These are phyloP conservation scores for Montipora efflorescens DNA, from an alignment of 64 coral and sea anemone genomes.

Conservation along the genomic window DNA sequence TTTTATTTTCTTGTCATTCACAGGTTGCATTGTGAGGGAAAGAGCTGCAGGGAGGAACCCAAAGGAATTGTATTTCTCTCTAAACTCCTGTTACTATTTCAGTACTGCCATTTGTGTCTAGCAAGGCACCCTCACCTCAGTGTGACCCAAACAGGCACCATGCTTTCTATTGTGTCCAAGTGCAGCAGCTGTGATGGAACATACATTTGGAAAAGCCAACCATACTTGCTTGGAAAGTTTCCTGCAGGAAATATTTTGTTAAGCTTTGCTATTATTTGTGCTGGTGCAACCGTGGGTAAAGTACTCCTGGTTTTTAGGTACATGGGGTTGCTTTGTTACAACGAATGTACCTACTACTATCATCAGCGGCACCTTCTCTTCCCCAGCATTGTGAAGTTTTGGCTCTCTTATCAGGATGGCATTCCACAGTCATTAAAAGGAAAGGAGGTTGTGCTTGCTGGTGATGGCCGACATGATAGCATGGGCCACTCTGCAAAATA, in stretches of 20 bases:
- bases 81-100: constrained; percentile 47
- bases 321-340: constrained; percentile 29
- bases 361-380: constrained; percentile 65
- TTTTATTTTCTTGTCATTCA: too few relatives aligned
- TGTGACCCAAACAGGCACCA: constrained; percentile 4
- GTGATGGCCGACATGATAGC: constrained; percentile 65
- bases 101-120: constrained; percentile 47
- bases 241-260: constrained; percentile 71
- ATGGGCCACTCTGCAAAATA: constrained; percentile 85
- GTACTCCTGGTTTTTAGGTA: constrained; percentile 33
- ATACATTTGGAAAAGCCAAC: constrained; percentile 62
- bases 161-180: neutral
- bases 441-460: constrained; percentile 66
- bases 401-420: constrained; percentile 31
- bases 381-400: constrained; percentile 35
- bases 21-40: neutral
- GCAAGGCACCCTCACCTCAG: neutral
- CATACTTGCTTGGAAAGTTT: constrained; percentile 45
- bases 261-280: constrained; percentile 64
- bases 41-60: constrained; percentile 36
- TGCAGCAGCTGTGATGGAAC: constrained; percentile 13
- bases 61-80: constrained; percentile 69
- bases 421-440: constrained; percentile 19
- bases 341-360: constrained; percentile 37
- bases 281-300: constrained; percentile 50